Percentiles rank a stretch among this genome's conserved stretches.
These are phyloP conservation scores for Sebastes glaucus DNA, from an alignment of 2,797 vertebrate genomes.

Conservation along the genomic window DNA sequence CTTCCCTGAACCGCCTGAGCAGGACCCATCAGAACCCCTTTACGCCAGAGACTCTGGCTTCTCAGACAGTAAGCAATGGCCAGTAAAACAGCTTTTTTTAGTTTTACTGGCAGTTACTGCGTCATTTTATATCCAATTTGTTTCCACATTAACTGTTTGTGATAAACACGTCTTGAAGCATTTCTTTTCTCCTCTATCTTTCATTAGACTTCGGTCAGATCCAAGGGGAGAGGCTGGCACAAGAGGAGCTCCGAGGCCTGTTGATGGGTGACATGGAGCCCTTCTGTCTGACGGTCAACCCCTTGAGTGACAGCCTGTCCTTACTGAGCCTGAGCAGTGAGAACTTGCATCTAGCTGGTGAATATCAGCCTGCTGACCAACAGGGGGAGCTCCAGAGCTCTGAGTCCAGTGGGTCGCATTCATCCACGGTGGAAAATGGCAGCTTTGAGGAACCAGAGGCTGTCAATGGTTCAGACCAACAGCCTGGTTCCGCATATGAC, in stretches of 20 bases:
- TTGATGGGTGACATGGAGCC: constrained; percentile 93
- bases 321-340: constrained; percentile 97
- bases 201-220: constrained; percentile 81
- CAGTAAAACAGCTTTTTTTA: not conserved
- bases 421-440: constrained; percentile 89
- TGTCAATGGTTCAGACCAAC: constrained; percentile 60
- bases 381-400: constrained; percentile 92
- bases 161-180: not conserved
- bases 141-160: not conserved
- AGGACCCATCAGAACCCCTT: constrained; percentile 74
- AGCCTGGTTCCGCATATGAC: constrained; percentile 49
- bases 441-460: constrained; percentile 92
- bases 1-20: constrained; percentile 78
- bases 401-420: constrained; percentile 91
- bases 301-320: constrained; percentile 94
- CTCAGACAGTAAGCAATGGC: constrained; percentile 83
- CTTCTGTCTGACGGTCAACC: constrained; percentile 97
- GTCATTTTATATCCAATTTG: not conserved
- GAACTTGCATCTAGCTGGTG: constrained; percentile 91
- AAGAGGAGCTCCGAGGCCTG: constrained; percentile 80
- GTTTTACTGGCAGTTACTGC: not conserved
- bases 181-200: not conserved
- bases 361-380: constrained; percentile 89
- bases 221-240: constrained; percentile 79
- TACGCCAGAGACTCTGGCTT: constrained; percentile 86